phyloP scores from a whole-genome alignment of 1,140 invertebrate species.

The Carposina sasakii region DNA sequence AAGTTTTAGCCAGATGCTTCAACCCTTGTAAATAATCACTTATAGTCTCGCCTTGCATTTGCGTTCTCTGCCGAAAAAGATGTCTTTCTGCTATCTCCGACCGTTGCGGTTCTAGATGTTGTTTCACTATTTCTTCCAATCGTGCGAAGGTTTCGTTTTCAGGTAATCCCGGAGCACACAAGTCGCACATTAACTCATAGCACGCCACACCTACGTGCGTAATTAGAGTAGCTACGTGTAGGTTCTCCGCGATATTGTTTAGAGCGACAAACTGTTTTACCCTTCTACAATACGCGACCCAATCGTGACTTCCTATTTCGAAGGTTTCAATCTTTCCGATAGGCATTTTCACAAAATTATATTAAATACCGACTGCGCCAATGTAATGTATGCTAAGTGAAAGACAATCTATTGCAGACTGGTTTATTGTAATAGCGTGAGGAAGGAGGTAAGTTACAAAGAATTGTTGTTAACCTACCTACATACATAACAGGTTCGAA shows the following conservation, averaged over 20 bases:
- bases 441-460: too few species aligned
- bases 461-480: too few species aligned
- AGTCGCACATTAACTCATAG: constrained; percentile 9
- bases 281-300: neutral
- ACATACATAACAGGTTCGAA: too few species aligned
- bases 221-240: constrained; percentile 3
- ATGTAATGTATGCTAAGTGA: neutral
- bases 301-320: constrained; percentile 2
- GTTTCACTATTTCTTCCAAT: neutral
- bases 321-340: constrained; percentile 3
- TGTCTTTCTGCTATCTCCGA: constrained; percentile 11
- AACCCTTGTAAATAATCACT: neutral
- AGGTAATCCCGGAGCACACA: neutral
- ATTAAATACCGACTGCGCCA: constrained; percentile 8
- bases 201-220: neutral
- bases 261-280: constrained; percentile 6
- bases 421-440: too few species aligned
- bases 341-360: neutral
- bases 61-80: constrained; percentile 3
- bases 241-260: neutral
- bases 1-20: constrained; percentile 3
- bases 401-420: neutral
- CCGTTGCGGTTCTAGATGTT: constrained; percentile 1
- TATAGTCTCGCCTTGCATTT: neutral
- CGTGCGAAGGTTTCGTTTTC: neutral